phyloP scores from a whole-genome alignment of 2,113 vertebrate species.

The Sakesphorus luctuosus region DNA sequence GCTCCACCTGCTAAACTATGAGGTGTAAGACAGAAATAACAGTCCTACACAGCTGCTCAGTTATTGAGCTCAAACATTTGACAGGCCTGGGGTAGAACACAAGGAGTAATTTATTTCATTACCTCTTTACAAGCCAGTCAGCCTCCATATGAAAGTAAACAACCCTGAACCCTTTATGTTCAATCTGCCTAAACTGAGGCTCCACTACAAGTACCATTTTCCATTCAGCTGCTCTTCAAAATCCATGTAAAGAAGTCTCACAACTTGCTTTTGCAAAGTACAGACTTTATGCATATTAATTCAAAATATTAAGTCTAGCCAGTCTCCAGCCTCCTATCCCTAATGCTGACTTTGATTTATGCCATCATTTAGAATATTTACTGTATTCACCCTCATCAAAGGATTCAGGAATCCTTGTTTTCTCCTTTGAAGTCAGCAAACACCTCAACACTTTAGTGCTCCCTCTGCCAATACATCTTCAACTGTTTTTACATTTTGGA shows the following conservation, averaged over 20 bases:
- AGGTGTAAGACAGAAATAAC: neutral
- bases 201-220: neutral
- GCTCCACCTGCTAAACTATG: neutral
- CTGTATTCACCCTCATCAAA: neutral
- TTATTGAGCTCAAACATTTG: neutral
- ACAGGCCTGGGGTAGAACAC: neutral
- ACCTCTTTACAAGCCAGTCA: neutral
- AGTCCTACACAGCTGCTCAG: neutral
- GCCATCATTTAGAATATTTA: neutral
- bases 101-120: neutral
- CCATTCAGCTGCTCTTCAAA: neutral
- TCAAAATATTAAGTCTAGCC: neutral
- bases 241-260: neutral
- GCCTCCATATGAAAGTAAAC: neutral
- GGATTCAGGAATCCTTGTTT: neutral
- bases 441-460: neutral
- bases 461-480: neutral
- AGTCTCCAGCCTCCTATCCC: neutral
- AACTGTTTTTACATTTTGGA: neutral
- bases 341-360: conserved; percentile 6
- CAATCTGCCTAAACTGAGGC: neutral
- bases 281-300: neutral
- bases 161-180: neutral
- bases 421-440: conserved; percentile 1
- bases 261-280: neutral